Conservation (phyloP, 2,113 vertebrate species). For the Vanacampus margaritifer region DNA sequence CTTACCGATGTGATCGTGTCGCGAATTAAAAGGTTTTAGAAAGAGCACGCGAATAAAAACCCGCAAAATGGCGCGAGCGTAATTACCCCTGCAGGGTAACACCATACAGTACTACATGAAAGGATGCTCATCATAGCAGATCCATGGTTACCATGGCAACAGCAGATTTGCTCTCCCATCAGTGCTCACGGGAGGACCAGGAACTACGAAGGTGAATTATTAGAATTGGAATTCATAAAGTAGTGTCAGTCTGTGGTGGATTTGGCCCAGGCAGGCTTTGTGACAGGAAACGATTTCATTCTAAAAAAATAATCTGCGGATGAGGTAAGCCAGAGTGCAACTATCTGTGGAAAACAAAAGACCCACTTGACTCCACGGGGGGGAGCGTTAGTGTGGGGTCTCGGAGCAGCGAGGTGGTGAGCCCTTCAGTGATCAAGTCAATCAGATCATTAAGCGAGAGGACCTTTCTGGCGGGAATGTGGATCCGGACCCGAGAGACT, state of each 20-base stretch:
- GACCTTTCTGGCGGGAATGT: conserved; percentile 10
- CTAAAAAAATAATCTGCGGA: conserved; percentile 27
- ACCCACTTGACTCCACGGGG: conserved; percentile 9
- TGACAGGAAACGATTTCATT: conserved; percentile 29
- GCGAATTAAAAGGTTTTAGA: neutral
- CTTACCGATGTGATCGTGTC: neutral
- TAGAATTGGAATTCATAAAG: neutral
- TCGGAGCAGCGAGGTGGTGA: conserved; percentile 21
- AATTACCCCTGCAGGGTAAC: conserved; percentile 27
- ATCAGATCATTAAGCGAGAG: conserved; percentile 29
- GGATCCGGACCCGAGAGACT: conserved; percentile 13
- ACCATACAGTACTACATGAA: conserved; percentile 16
- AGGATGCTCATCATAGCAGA: conserved; percentile 5
- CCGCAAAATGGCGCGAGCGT: neutral
- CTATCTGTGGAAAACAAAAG: conserved; percentile 21
- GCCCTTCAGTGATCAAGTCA: conserved; percentile 39
- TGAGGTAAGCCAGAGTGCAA: conserved; percentile 32
- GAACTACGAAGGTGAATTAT: neutral
- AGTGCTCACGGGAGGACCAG: neutral
- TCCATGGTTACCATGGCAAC: conserved; percentile 26
- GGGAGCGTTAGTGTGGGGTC: conserved; percentile 26
- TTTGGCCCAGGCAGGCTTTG: conserved; percentile 19
- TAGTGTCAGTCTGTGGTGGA: neutral
- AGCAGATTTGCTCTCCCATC: conserved; percentile 3
- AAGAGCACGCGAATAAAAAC: neutral